Evolutionary conservation across 2,113 vertebrate genomes (phyloP).

Genomic region (Emberiza fucata): DNA sequence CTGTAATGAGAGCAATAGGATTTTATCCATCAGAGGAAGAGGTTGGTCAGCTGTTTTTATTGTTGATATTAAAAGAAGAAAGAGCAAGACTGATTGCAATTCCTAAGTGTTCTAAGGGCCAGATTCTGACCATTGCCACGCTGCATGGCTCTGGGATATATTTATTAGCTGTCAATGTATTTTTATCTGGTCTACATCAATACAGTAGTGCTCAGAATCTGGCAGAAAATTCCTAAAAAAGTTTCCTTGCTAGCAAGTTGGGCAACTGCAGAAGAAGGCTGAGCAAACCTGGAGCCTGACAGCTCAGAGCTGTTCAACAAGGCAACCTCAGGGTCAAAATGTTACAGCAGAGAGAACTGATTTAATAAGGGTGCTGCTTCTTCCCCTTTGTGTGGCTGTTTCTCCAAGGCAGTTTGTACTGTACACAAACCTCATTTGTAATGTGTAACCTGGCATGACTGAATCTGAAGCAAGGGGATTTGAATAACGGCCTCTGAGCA

Average conservation of each 20-base stretch:
- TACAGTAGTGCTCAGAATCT: neutral
- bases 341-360: constrained; percentile 14
- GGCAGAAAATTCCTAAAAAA: neutral
- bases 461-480: neutral
- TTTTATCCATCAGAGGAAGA: constrained; percentile 89
- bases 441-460: neutral
- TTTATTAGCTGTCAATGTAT: neutral
- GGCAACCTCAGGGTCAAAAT: neutral
- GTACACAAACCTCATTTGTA: neutral
- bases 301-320: neutral
- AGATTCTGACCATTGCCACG: neutral
- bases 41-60: constrained; percentile 69
- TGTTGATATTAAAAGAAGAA: neutral
- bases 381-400: neutral
- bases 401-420: neutral
- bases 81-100: neutral
- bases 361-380: constrained; percentile 16
- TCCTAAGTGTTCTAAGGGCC: neutral
- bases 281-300: neutral
- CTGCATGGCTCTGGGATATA: neutral
- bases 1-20: constrained; percentile 87
- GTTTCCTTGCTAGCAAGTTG: neutral
- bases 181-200: neutral
- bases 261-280: neutral
- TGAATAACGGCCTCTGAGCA: constrained; percentile 12